Conservation (phyloP, 92 coral and sea anemone species). For the Epizoanthus ramosus region DNA sequence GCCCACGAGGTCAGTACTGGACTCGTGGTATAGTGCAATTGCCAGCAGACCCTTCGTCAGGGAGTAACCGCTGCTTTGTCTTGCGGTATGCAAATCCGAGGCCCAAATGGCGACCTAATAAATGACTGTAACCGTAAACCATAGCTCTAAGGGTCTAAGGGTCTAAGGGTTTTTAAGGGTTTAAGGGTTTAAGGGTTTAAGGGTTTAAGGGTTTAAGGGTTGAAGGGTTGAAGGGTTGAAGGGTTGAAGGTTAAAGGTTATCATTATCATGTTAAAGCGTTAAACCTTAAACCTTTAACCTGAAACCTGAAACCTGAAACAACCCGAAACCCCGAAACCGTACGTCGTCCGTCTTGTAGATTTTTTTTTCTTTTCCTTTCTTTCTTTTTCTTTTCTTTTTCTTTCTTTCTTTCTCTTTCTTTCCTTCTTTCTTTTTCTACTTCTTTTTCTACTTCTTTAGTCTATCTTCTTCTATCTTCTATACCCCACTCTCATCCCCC, state of each 20-base stretch:
- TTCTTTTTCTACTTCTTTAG: no score
- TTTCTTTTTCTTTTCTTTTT: no score
- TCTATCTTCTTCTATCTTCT: no score
- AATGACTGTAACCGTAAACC: slow-evolving; percentile 4
- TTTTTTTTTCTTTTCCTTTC: neutral
- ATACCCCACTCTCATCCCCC: no score
- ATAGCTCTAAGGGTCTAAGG: slow-evolving; percentile 5
- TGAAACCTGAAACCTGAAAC: slow-evolving; percentile 4
- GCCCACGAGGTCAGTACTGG: slow-evolving; percentile 2
- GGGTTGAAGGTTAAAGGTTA: slow-evolving; percentile 3
- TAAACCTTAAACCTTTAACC: slow-evolving; percentile 2
- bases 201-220: slow-evolving; percentile 1
- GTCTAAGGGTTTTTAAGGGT: neutral
- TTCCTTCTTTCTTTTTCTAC: no score
- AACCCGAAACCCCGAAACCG: slow-evolving; percentile 7
- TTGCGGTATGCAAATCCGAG: slow-evolving; percentile 5
- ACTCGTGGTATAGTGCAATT: slow-evolving; percentile 1
- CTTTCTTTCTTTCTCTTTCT: no score
- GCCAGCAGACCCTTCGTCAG: slow-evolving; percentile 7
- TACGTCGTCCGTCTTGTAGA: slow-evolving; percentile 5
- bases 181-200: neutral
- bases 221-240: no score
- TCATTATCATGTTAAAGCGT: slow-evolving; percentile 3
- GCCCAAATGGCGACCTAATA: slow-evolving; percentile 2
- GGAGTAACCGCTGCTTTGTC: slow-evolving; percentile 6